Evolutionary conservation across 2,113 vertebrate species (phyloP), one percentile per base, ranked within the genome.

Genomic region (Myxocyprinus asiaticus): DNA sequence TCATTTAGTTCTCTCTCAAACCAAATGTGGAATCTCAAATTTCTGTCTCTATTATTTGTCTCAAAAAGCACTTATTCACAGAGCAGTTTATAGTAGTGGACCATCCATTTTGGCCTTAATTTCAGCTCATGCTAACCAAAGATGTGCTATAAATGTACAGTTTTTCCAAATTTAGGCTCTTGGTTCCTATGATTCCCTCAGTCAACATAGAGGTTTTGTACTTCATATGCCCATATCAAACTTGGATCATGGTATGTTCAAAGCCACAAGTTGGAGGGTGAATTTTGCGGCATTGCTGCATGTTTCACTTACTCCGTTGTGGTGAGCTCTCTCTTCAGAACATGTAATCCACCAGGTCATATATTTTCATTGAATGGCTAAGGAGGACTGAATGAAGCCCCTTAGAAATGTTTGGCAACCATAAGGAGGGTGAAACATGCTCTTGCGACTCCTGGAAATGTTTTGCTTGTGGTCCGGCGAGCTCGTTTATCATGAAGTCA

Each of bases 401-500:
- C 63, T 53, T 78, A 72, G 73, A 82, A 69, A 79, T 80, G 76
- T 82, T 81, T 83, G 67, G 63, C 63, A 81, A 80, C 67, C 48
- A n/a, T 64, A 81, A 82, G 58, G 77, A 82, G n/a, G 59, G 68
- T 85, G 79, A 68, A 72, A 74, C 82, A 76, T 71, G 43, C 77
- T 69, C 65, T 85, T 86, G 64, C 64, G 85, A 77, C 83, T 84
- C 42, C 75, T 86, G 72, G 80, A 84, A 85, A 81, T 82, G 84
- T 87, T 87, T 88, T 84, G 68, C 86, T 85, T 83, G 77, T 85
- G 87, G 86, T 86, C 77, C 85, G 76, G 78, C 7, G 10, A 67
- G 55, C 83, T 89, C 81, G 82, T 90, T 90, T 88, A 85, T 88
- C 78, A 83, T 72, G 50, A 71, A 77, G 78, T 77, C 78, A 81